Evolutionary conservation across 2,113 vertebrate genomes (phyloP), one percentile per base, ranked within the genome.

Genomic region (Gobius niger): DNA sequence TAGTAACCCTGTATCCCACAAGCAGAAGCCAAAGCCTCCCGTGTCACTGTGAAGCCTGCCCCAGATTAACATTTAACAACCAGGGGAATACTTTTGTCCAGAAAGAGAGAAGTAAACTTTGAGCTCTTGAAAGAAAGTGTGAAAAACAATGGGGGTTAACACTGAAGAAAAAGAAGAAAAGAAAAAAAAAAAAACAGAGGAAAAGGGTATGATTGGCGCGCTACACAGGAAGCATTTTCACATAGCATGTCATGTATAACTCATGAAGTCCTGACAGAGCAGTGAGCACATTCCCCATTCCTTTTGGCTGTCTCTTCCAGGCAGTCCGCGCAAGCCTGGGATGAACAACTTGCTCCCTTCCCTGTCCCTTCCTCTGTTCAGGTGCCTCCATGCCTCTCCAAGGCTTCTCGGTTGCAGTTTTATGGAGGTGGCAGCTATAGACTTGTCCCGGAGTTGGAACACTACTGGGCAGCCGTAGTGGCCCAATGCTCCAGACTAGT

Each of bases 161-260:
- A 4, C 24, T 34, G 24, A 1, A 34, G 24, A 34, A 34, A 4
- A 34, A 34, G 24, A 4, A 4, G 24, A 4, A 34, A 70, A 72
- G 65, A 64, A 80, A 19, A 73, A 63, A 76, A 63, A 49, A 61
- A 63, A 47, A 44, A 47, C 54, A 72, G 63, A 75, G 24, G 24
- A 34, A 73, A 83, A 83, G 77, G 73, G 68, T 68, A 76, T 73
- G 80, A 86, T 86, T 68, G 82, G 77, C 76, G 78, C 63, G 76
- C 85, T 82, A 87, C 87, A 90, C 80, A 88, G 88, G 84, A 91
- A 89, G 86, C 86, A 84, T 89, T 91, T 91, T 88, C 90, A 89
- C 90, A 89, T 78, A 83, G 89, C 69, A 56, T 71, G 60, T 86
- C 85, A 91, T 91, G 88, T 91, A 90, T 92, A 90, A 91, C 84